Conservation (phyloP, 2,888 invertebrate species). For the Octonoba sinensis region DNA sequence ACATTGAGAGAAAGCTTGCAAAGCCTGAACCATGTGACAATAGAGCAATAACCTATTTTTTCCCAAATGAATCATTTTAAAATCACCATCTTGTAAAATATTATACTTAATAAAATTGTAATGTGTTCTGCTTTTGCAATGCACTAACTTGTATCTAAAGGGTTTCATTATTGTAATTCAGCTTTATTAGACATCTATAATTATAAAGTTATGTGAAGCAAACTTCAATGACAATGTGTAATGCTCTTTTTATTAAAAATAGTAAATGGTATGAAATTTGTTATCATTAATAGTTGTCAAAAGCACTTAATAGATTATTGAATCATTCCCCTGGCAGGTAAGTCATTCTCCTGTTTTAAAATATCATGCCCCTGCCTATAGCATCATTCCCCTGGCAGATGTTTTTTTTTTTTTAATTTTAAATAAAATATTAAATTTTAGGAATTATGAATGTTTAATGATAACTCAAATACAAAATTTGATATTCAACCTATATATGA, state of each 20-base stretch:
- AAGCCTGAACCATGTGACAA: background rate
- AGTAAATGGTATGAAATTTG: too few relatives aligned
- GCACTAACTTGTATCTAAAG: background rate
- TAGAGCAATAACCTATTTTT: background rate
- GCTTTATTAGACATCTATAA: background rate
- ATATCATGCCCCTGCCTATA: background rate
- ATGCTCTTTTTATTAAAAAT: background rate
- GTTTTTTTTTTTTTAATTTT: background rate
- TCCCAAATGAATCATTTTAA: background rate
- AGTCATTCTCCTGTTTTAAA: background rate
- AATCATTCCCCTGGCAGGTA: background rate
- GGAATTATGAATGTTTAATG: too few relatives aligned
- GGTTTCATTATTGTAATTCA: background rate
- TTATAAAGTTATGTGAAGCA: background rate
- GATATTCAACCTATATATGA: background rate
- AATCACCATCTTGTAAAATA: background rate
- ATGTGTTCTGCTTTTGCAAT: background rate
- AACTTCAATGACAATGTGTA: background rate
- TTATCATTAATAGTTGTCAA: too few relatives aligned
- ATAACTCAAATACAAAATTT: background rate
- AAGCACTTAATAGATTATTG: too few relatives aligned
- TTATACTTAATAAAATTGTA: slow-evolving; percentile 1
- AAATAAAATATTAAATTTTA: background rate
- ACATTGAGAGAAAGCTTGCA: background rate
- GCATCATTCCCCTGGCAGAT: background rate